Evolutionary conservation across 2,113 vertebrate genomes (phyloP), one percentile per base, ranked within the genome.

Genomic region (Reinhardtius hippoglossoides): DNA sequence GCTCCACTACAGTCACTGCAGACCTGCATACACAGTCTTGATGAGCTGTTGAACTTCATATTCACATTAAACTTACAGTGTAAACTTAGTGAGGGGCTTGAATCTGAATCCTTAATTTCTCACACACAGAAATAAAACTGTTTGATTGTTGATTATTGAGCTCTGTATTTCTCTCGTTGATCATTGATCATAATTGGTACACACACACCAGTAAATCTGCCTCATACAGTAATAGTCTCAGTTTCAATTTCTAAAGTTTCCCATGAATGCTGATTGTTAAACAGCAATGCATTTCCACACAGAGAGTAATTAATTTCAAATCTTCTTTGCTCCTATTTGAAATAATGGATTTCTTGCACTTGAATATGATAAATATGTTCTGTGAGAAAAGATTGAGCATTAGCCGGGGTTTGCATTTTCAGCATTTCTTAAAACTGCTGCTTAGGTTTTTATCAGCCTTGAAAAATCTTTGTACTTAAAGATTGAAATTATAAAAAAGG

Each of bases 311-410:
- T 87, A 67, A 83, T 86, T 75, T 71, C 44, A 80, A 82, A 72
- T 82, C 52, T 27, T 48, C 44, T 67, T 67, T 85, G 54, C 55
- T 83, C 40, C 50, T 71, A 69, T 81, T 86, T 81, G 40, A 82
- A 84, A 81, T 81, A 82, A 88, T 81, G 37, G 61, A 80, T 89
- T 79, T 86, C 5, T 65, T 67, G 40, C 66, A 72, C 77, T 86
- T 78, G 48, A 81, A 79, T 88, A 81, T 85, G 48, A 80, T 87
- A 48, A 80, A 88, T 68, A 71, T 75, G 57, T 76, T 76, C 78
- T 56, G 35, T 27, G 31, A 20, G 46, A 67, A 71, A 62, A 75
- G n/a, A 67, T 67, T 37, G 37, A 63, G 59, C 67, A 54, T 86
- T 81, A 69, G 27, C 23, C 67, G 80, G 16, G 56, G 55, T 62